Evolutionary conservation across 2,888 invertebrate genomes (phyloP), one percentile per base, ranked within the genome.

Genomic region (Oscheius sp.): DNA sequence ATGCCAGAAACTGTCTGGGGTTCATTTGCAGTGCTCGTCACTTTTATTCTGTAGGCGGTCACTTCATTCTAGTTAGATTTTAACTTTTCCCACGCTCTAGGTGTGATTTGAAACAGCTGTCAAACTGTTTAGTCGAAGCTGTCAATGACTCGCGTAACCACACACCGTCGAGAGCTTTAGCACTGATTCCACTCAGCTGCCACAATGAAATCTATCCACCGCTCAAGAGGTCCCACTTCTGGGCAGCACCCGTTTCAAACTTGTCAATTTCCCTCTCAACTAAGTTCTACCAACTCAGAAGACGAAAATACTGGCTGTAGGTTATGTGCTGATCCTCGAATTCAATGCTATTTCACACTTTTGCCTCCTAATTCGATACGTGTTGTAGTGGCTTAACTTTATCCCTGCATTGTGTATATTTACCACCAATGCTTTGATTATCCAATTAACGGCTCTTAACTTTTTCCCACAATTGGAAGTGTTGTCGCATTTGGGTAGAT

Each of bases 61-160:
- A 35, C 3, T 6, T 3, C 9, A 6, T 6, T 35, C 35, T 35
- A 35, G 3, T 35, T 35, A 35, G 35, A 6, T 35, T 35, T 35
- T 35, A 6, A 35, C 35, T 35, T 35, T 35, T 35, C 35, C 35
- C 35, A 35, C 35, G 35, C 35, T n/a, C n/a, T n/a, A n/a, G n/a
- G n/a, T n/a, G n/a, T n/a, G 23, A 35, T 61, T 43, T 7, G 9
- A 61, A 61, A 55, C 55, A 18, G 61, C 61, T 66, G 66, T 66
- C 66, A 66, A 66, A 66, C 35, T 69, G 55, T 69, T 55, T 56
- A 43, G 69, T 69, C 69, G 35, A 53, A 69, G 35, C 69, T 69
- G 69, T 69, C 69, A 69, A 27, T 56, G 55, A 55, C 18, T 55
- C 69, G 69, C 69, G 69, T 69, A 69, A 69, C 56, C 69, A 69